Evolutionary conservation across 2,113 vertebrate genomes (phyloP).

Genomic region (Alethe castanea): DNA sequence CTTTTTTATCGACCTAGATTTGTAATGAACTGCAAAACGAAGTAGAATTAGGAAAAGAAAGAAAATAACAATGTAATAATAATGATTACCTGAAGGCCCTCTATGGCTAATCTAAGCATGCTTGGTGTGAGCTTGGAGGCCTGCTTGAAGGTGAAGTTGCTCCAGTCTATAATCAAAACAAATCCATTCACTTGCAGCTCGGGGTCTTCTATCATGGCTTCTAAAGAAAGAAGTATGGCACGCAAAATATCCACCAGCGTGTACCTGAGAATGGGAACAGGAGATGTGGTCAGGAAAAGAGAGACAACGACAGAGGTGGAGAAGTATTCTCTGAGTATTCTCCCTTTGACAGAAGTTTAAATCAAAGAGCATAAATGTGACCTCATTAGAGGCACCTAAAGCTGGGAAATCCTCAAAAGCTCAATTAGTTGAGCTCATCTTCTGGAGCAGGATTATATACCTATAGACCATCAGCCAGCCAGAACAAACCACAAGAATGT

Average conservation of each 20-base stretch:
- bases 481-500: background rate
- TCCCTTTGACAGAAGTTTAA: background rate
- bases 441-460: background rate
- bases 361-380: background rate
- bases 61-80: background rate
- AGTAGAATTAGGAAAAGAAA: background rate
- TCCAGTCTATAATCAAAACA: slow-evolving; percentile 99
- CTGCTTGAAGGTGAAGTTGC: slow-evolving; percentile 99
- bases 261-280: slow-evolving; percentile 78
- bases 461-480: background rate
- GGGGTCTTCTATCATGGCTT: slow-evolving; percentile 97
- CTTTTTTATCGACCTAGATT: background rate
- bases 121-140: slow-evolving; percentile 96
- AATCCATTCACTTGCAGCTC: slow-evolving; percentile 98
- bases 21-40: background rate
- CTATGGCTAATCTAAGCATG: slow-evolving; percentile 96
- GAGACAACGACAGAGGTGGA: rapidly evolving
- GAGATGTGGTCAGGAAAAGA: background rate
- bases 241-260: slow-evolving; percentile 97
- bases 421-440: background rate
- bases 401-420: background rate
- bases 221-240: slow-evolving; percentile 93
- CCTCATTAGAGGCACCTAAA: background rate
- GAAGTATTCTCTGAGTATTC: background rate
- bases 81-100: slow-evolving; percentile 89